Percentiles rank a stretch among this genome's conserved stretches.
These are phyloP conservation scores for Pristionchus exspectatus DNA, from an alignment of 2,888 invertebrate species.

Conservation along the genomic window DNA sequence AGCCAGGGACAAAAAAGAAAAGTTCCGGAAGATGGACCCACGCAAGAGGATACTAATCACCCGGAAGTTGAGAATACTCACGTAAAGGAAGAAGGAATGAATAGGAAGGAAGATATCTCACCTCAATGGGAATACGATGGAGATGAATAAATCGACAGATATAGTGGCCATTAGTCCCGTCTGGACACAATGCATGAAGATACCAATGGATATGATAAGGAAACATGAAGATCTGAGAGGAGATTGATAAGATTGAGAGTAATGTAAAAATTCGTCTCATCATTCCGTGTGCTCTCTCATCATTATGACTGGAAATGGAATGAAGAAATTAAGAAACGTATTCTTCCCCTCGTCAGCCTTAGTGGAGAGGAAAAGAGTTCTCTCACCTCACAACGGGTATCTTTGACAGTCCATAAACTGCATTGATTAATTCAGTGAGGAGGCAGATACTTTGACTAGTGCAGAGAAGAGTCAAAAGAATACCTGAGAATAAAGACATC, in stretches of 20 bases:
- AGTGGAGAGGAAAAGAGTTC: too few relatives aligned
- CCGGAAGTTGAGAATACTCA: not conserved
- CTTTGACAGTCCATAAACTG: slow-evolving; percentile 15
- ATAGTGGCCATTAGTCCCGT: slow-evolving; percentile 50
- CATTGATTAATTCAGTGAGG: not conserved
- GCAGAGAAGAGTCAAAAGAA: not conserved
- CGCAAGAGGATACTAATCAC: not conserved
- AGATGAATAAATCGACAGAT: slow-evolving; percentile 40
- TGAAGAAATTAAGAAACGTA: too few relatives aligned
- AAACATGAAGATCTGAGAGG: slow-evolving; percentile 14
- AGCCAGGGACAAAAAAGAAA: too few relatives aligned
- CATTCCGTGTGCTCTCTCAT: not conserved
- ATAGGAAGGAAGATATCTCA: not conserved
- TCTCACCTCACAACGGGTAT: slow-evolving; percentile 14
- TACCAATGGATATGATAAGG: not conserved
- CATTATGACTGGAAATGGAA: not conserved
- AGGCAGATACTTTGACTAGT: slow-evolving; percentile 30
- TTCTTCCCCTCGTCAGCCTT: too few relatives aligned
- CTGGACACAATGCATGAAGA: slow-evolving; percentile 53
- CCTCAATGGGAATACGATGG: slow-evolving; percentile 43
- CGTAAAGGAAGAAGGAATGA: not conserved
- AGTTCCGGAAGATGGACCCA: too few relatives aligned
- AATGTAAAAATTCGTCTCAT: not conserved
- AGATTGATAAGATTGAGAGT: not conserved
- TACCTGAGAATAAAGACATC: not conserved